phyloP scores from a whole-genome alignment of 2,888 invertebrate species.

The Habroteleia sp. region DNA sequence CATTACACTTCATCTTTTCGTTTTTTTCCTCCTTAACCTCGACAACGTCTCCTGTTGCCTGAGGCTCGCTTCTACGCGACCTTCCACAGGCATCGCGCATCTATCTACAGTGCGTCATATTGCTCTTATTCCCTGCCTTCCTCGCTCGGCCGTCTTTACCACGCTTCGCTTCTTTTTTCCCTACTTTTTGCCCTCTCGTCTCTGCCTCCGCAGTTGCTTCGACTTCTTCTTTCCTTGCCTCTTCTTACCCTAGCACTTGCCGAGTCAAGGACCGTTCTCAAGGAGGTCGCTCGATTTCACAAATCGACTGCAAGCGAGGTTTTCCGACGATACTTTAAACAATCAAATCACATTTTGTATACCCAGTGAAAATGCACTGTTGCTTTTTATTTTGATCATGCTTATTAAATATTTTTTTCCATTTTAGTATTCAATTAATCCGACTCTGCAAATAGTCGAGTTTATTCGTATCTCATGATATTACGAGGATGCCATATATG shows the following conservation, averaged over 20 bases:
- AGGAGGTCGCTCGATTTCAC: constrained; percentile 79
- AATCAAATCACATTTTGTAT: no score
- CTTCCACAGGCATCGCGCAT: constrained; percentile 59
- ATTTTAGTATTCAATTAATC: no score
- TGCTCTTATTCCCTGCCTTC: constrained; percentile 61
- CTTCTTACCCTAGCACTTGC: constrained; percentile 68
- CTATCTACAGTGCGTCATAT: constrained; percentile 54
- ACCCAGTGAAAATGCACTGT: no score
- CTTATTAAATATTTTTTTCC: no score
- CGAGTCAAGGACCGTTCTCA: constrained; percentile 81
- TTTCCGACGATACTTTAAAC: no score
- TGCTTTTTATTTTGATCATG: no score
- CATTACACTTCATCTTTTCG: constrained; percentile 66
- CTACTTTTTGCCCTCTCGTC: constrained; percentile 40
- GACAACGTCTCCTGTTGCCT: constrained; percentile 57
- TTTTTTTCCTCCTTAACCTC: constrained; percentile 59
- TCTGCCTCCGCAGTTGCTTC: no score
- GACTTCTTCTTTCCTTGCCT: constrained; percentile 39
- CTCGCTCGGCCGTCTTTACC: constrained; percentile 39
- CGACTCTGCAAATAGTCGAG: no score
- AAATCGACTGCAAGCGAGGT: constrained; percentile 51
- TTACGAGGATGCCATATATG: no score
- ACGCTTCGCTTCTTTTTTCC: constrained; percentile 52
- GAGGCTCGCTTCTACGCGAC: constrained; percentile 61
- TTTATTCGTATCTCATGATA: no score